phyloP scores from a whole-genome alignment of 2,888 invertebrate species.

The Nephrotoma guestfalica region DNA sequence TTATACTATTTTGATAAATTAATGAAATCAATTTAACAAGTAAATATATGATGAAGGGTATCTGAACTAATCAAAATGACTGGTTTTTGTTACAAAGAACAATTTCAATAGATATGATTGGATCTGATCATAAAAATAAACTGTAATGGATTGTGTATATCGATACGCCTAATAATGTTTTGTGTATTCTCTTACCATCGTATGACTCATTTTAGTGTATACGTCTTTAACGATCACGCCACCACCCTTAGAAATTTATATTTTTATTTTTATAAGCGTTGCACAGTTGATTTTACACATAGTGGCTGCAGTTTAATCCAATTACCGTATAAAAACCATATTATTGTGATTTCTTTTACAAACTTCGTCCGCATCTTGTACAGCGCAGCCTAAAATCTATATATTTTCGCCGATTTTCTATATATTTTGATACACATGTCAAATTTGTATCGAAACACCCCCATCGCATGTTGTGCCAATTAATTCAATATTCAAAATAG shows the following conservation, averaged over 20 bases:
- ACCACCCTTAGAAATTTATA: background rate
- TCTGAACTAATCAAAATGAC: background rate
- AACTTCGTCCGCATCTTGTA: background rate
- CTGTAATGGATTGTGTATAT: background rate
- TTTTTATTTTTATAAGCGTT: background rate
- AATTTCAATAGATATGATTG: background rate
- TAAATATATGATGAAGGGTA: background rate
- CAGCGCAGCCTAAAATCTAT: background rate
- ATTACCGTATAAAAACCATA: background rate
- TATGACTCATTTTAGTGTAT: background rate
- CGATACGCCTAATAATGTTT: background rate
- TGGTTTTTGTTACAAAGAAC: background rate
- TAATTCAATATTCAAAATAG: background rate
- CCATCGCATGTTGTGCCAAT: background rate
- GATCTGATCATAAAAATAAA: background rate
- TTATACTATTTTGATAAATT: background rate
- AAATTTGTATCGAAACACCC: background rate
- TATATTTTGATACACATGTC: background rate
- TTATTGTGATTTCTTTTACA: background rate
- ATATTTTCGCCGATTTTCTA: too few species aligned
- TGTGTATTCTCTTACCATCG: too few species aligned
- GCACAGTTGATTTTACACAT: background rate
- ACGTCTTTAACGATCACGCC: background rate
- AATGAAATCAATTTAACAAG: background rate
- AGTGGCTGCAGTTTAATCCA: background rate